Evolutionary conservation across 1,140 invertebrate genomes (phyloP).

Genomic region (Lysiphlebus fabarum): DNA sequence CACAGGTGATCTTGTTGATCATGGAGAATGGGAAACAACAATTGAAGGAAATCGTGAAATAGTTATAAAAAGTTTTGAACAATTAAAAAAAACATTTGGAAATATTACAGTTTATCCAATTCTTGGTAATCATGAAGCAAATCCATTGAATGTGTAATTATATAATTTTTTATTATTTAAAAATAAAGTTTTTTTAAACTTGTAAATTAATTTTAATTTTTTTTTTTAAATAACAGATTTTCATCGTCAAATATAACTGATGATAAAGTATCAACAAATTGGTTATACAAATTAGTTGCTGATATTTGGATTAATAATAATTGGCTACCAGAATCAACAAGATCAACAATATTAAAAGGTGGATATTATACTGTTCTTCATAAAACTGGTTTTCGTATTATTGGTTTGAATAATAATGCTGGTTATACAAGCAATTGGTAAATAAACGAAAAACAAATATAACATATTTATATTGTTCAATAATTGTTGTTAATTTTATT

Average conservation of each 20-base stretch:
- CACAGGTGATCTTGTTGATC: constrained; percentile 83
- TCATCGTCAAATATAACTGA: constrained; percentile 55
- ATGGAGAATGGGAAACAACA: constrained; percentile 78
- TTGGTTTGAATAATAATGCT: constrained; percentile 72
- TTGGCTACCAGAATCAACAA: constrained; percentile 64
- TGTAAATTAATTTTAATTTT: constrained; percentile 6
- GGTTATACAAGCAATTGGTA: constrained; percentile 73
- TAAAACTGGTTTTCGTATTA: constrained; percentile 65
- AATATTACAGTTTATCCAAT: constrained; percentile 67
- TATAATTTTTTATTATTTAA: too few species aligned
- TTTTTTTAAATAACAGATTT: too few species aligned
- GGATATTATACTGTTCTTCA: constrained; percentile 70
- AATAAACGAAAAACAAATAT: constrained; percentile 27
- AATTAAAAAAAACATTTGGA: constrained; percentile 63
- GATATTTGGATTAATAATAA: constrained; percentile 61
- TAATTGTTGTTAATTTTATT: background rate
- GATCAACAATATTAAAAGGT: constrained; percentile 60
- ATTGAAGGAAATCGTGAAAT: constrained; percentile 62
- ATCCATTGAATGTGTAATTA: constrained; percentile 77
- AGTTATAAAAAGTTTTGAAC: constrained; percentile 59
- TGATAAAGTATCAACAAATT: constrained; percentile 58
- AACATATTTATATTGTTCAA: background rate
- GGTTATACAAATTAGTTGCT: constrained; percentile 67
- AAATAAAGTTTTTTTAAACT: background rate
- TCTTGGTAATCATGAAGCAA: constrained; percentile 86